These are phyloP conservation scores for Sciurus vulgaris DNA, from an alignment of 2,797 vertebrate genomes.

Conservation along the genomic window DNA sequence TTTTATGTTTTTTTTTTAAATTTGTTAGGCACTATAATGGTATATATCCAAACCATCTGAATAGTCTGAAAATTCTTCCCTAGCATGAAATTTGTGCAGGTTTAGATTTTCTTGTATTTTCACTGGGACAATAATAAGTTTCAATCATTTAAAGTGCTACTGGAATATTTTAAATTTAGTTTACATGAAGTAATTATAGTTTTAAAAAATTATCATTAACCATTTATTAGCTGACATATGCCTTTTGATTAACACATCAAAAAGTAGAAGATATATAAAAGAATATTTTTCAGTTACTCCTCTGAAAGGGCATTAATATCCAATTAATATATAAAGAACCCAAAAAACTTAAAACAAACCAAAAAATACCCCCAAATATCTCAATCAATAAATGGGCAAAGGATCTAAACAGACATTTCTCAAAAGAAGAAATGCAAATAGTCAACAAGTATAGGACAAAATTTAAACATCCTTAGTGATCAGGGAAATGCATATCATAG, in stretches of 20 bases:
- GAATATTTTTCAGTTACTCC: no score
- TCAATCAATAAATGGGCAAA: no score
- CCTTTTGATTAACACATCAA: neutral
- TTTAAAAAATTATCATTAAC: neutral
- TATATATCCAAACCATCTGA: neutral
- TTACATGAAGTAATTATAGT: neutral
- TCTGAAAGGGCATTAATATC: no score
- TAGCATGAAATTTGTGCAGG: neutral
- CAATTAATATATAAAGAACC: no score
- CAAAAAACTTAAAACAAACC: no score
- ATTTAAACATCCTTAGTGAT: no score
- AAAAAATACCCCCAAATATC: no score
- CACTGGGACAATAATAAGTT: neutral
- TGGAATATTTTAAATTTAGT: slow-evolving; percentile 40
- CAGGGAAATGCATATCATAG: no score
- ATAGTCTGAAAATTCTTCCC: neutral
- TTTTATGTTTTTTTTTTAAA: neutral
- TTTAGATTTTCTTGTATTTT: slow-evolving; percentile 27
- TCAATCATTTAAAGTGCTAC: slow-evolving; percentile 30
- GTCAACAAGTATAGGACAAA: no score
- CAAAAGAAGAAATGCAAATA: no score
- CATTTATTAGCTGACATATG: neutral
- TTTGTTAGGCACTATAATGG: neutral
- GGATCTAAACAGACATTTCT: no score
- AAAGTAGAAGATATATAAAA: neutral